Evolutionary conservation across 2,113 vertebrate species (phyloP).

Genomic region (Phycodurus eques): DNA sequence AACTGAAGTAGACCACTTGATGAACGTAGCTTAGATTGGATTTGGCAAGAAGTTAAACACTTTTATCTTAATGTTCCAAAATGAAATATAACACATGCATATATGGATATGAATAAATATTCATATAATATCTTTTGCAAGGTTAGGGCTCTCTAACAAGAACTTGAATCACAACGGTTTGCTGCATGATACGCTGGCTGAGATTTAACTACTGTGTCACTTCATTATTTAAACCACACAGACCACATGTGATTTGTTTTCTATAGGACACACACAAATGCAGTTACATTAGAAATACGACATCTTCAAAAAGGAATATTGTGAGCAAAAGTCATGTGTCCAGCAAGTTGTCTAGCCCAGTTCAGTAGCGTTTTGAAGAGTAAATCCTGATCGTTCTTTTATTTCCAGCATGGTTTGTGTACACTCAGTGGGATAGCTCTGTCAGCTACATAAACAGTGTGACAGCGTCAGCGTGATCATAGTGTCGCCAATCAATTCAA

Average conservation of each 20-base stretch:
- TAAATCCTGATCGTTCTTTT: background rate
- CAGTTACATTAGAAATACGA: constrained; percentile 5
- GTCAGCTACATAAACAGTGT: too few species aligned
- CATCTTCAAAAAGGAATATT: constrained; percentile 11
- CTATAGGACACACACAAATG: constrained; percentile 11
- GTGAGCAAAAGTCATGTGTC: background rate
- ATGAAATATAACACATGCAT: background rate
- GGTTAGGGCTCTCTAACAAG: background rate
- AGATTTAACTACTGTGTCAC: constrained; percentile 22
- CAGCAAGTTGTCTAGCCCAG: background rate
- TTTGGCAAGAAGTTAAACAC: background rate
- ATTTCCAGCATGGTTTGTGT: background rate
- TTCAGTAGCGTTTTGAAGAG: background rate
- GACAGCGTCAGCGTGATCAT: background rate
- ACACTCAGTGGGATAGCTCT: background rate
- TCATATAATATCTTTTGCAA: background rate
- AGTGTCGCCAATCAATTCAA: too few species aligned
- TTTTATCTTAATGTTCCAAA: background rate
- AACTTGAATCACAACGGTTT: background rate
- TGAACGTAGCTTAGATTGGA: background rate
- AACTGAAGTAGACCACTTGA: background rate
- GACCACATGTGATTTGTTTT: constrained; percentile 8
- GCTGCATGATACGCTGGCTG: constrained; percentile 27
- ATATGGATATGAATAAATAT: background rate
- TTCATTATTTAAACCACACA: constrained; percentile 41